Evolutionary conservation across 2,888 invertebrate genomes (phyloP).

Genomic region (Eumacrocentrus americanus): DNA sequence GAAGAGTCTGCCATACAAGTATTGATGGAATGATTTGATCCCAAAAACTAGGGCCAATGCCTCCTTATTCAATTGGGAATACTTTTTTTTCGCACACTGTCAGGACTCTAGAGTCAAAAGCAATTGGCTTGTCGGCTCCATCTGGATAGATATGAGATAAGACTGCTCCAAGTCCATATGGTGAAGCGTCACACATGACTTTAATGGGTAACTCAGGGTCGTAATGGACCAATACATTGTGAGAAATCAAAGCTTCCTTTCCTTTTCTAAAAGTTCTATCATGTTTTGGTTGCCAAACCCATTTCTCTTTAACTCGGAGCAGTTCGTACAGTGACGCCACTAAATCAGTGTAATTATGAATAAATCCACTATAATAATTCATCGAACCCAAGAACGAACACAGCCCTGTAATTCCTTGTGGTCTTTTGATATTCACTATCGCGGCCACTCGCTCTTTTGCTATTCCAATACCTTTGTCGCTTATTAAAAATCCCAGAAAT

Average conservation of each 20-base stretch:
- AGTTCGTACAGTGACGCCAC: conserved; percentile 23
- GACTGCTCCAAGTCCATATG: conserved; percentile 48
- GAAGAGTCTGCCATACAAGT: conserved; percentile 50
- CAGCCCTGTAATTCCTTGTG: conserved; percentile 14
- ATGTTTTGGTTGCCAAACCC: conserved; percentile 18
- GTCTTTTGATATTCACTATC: conserved; percentile 16
- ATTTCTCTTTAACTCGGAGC: conserved; percentile 11
- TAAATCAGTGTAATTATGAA: conserved; percentile 19
- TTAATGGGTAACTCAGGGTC: conserved; percentile 38
- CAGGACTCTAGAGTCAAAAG: conserved; percentile 34
- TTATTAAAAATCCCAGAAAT: conserved; percentile 32
- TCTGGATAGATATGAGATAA: conserved; percentile 35
- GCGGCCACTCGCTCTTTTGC: conserved; percentile 16
- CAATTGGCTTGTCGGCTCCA: conserved; percentile 32
- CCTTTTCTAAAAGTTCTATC: conserved; percentile 16
- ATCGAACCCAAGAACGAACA: conserved; percentile 26
- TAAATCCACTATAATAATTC: conserved; percentile 31
- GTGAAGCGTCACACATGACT: conserved; percentile 56
- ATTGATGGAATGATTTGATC: conserved; percentile 54
- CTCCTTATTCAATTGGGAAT: conserved; percentile 44
- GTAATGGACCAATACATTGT: conserved; percentile 34
- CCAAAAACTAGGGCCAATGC: conserved; percentile 54
- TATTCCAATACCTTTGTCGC: conserved; percentile 14
- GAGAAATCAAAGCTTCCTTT: conserved; percentile 11
- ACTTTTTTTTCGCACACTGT: conserved; percentile 31